Evolutionary conservation across 35 echinoderm and acorn worm species (phyloP).

Genomic region (Apostichopus californicus): DNA sequence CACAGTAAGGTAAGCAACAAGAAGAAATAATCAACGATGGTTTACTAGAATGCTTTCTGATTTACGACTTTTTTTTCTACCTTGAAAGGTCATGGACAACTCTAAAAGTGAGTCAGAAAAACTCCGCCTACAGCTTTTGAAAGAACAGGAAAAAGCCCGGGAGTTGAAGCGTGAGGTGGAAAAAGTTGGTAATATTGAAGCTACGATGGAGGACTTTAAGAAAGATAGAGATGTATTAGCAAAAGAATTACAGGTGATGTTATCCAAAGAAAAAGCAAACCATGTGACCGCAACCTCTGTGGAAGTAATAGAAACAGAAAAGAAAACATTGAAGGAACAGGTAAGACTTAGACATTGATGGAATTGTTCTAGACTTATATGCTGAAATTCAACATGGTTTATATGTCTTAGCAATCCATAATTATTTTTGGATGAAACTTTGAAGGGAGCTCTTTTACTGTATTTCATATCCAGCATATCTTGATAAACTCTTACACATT

Average conservation of each 20-base stretch:
- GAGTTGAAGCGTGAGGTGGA: conserved; percentile 55
- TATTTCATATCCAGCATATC: too few species aligned
- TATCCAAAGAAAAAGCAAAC: conserved; percentile 77
- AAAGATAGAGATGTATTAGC: conserved; percentile 90
- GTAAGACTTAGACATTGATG: conserved; percentile 18
- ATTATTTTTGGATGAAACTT: too few species aligned
- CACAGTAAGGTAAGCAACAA: too few species aligned
- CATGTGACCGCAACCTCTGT: conserved; percentile 40
- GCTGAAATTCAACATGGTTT: too few species aligned
- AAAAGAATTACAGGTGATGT: conserved; percentile 87
- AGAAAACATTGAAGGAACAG: conserved; percentile 67
- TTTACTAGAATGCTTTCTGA: background rate
- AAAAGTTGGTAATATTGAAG: conserved; percentile 68
- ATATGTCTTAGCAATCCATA: too few species aligned
- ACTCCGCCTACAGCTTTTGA: conserved; percentile 57
- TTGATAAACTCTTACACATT: too few species aligned
- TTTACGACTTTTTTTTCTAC: background rate
- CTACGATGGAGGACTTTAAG: conserved; percentile 79
- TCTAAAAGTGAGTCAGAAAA: conserved; percentile 56
- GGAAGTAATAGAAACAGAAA: conserved; percentile 60
- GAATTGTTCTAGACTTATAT: too few species aligned
- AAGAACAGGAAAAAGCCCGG: conserved; percentile 52
- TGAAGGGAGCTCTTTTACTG: too few species aligned
- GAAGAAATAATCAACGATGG: too few species aligned
- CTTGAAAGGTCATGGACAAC: conserved; percentile 60